These are phyloP conservation scores for Imbricaverruca yamaguchii DNA, from an alignment of 2,888 invertebrate genomes.

Conservation along the genomic window DNA sequence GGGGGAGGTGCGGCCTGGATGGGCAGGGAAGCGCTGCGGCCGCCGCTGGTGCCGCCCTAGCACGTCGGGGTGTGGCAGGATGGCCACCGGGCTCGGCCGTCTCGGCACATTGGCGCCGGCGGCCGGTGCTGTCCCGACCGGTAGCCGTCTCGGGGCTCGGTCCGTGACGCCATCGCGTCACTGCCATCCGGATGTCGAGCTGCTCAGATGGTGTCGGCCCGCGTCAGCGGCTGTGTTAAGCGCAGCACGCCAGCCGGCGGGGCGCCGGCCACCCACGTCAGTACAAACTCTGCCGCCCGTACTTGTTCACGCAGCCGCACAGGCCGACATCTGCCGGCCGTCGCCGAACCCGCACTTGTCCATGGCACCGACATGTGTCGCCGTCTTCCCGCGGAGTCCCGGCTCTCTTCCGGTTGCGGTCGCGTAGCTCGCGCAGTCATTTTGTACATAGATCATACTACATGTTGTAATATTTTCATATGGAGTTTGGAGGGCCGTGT, in stretches of 20 bases:
- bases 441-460: conserved; percentile 2
- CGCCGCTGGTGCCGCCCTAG: no score
- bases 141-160: no score
- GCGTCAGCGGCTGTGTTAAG: background rate
- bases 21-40: background rate
- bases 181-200: no score
- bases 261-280: background rate
- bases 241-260: background rate
- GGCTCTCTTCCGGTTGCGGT: background rate
- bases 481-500: no score
- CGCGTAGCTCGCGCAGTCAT: background rate
- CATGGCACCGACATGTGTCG: background rate
- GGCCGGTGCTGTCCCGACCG: no score
- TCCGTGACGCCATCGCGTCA: no score
- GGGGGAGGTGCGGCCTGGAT: background rate
- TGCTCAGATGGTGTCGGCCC: no score
- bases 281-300: background rate
- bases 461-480: conserved; percentile 20
- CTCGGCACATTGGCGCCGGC: no score
- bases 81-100: no score
- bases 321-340: background rate
- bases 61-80: no score
- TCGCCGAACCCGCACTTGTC: background rate
- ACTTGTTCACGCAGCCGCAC: no score
- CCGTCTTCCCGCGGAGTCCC: background rate